A percentile compares a stretch with the other conserved stretches of the same genome.
These are phyloP conservation scores for Polypedilum pembai DNA, from an alignment of 1,140 invertebrate species.

Conservation along the genomic window DNA sequence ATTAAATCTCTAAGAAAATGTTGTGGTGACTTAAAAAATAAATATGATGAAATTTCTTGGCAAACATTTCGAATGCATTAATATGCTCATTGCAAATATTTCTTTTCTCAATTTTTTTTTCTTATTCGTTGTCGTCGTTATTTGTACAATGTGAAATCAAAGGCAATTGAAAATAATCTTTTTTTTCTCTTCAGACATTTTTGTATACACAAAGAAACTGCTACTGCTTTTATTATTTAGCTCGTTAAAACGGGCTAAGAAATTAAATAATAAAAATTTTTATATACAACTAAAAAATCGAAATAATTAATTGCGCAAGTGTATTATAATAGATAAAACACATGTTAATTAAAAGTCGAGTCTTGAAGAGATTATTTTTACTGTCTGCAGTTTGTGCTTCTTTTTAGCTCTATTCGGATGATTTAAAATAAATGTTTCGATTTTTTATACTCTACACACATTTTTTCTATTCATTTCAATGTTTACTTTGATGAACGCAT, in stretches of 20 bases:
- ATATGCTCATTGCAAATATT: neutral
- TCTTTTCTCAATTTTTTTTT: neutral
- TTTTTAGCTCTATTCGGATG: neutral
- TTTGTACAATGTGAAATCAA: neutral
- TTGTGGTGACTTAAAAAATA: neutral
- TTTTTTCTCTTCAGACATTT: neutral
- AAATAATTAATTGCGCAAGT: conserved; percentile 28
- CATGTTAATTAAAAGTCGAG: conserved; percentile 25
- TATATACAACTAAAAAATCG: neutral
- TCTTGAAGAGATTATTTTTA: neutral
- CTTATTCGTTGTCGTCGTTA: neutral
- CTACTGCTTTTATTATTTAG: neutral
- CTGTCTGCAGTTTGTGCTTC: neutral
- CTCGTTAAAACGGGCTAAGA: neutral
- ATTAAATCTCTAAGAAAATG: neutral
- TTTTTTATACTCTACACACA: conserved; percentile 23
- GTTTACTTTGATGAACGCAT: conserved; percentile 12
- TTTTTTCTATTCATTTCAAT: neutral
- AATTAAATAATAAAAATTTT: neutral
- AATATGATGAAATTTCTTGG: conserved; percentile 5
- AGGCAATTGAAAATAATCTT: neutral
- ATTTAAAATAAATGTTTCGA: conserved; percentile 27
- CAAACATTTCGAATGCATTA: neutral
- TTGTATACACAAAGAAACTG: conserved; percentile 24
- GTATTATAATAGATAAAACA: conserved; percentile 27